Base-by-base conservation (phyloP, 2,888 invertebrate genomes). In the Cephus runcator region DNA sequence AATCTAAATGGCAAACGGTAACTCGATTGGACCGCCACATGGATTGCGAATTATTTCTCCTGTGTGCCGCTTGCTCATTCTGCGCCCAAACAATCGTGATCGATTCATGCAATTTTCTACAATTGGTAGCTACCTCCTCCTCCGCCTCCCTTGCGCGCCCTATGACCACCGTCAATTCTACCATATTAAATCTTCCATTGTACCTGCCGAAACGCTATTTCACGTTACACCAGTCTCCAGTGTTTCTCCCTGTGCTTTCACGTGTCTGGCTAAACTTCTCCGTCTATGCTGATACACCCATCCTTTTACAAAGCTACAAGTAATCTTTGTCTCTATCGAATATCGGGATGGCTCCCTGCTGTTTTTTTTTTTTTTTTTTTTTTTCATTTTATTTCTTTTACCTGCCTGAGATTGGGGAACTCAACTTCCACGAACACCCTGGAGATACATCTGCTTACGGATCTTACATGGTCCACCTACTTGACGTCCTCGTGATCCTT, bases 1-100 rank as follows among this genome's bases (percentile, higher is more conserved):
- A 90, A 90, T 90, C 88, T 88, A 90, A 91, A 90, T 90, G 89
- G 89, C 88, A 88, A 90, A 90, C 89, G 88, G 88, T 90, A 90
- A 90, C 87, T 88, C 88, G 88, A 90, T 90, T 90, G 88, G 81
- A 84, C 88, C 86, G 87, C 88, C 84, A 34, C 86, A 86, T 85
- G 86, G 87, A 90, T 89, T 88, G 88, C 88, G 86, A 90, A 90
- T 90, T 89, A 90, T 90, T 88, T 88, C 87, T 86, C 84, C 85
- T 56, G 40, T 77, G 68, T 69, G 68, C 35, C 84, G 79, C 79
- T 83, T 85, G 85, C 85, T 86, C 87, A 85, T 87, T 87, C 84
- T 85, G 85, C 87, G 82, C 85, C 86, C 87, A 87, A 90, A 90
- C 89, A 89, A 89, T 90, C 89, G 88, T 87, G 88, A 90, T 90